Conservation (phyloP, 2,797 vertebrate genomes). For the Falco novaeseelandiae region DNA sequence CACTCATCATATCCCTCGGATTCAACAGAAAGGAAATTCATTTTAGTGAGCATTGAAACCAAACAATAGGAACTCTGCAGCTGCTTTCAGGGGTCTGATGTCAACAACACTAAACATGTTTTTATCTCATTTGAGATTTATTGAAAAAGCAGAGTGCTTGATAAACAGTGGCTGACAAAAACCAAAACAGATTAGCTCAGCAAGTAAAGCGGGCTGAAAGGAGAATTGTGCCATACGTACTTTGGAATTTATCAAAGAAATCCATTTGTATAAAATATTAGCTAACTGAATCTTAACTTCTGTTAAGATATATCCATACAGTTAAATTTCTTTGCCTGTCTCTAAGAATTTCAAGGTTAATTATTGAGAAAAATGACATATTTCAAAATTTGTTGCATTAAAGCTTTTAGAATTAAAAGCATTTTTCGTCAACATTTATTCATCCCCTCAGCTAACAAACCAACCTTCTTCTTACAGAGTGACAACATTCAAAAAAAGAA, state of each 20-base stretch:
- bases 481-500: background rate
- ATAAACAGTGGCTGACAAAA: slow-evolving; percentile 33
- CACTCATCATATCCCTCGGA: slow-evolving; percentile 60
- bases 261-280: background rate
- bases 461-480: background rate
- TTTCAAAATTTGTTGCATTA: background rate
- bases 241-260: background rate
- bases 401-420: background rate
- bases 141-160: slow-evolving; percentile 35
- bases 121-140: slow-evolving; percentile 58
- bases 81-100: slow-evolving; percentile 67
- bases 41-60: slow-evolving; percentile 65
- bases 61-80: slow-evolving; percentile 71
- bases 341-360: background rate
- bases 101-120: slow-evolving; percentile 46
- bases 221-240: background rate
- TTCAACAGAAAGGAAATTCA: slow-evolving; percentile 75
- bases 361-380: background rate
- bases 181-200: background rate
- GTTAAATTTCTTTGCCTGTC: background rate
- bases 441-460: background rate
- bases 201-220: background rate
- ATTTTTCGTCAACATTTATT: background rate
- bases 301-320: background rate
- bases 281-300: background rate